Conservation (phyloP, 2,113 vertebrate species). For the Cathartes aura region DNA sequence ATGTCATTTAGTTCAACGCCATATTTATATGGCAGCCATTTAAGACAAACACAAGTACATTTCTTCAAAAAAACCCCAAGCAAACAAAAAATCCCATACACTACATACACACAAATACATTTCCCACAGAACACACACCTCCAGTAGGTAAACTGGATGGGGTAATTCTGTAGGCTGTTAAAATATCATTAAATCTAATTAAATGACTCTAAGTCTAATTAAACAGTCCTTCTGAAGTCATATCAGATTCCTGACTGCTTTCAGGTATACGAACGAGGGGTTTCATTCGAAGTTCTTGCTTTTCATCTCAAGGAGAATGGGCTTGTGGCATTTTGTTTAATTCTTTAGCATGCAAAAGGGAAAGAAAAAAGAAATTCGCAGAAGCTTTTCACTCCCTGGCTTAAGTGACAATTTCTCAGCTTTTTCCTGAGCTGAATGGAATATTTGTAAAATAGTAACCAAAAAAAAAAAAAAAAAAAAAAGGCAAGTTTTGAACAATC, state of each 20-base stretch:
- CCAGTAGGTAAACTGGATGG: not conserved
- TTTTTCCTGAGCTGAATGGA: not conserved
- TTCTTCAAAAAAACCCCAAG: not conserved
- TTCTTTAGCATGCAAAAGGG: not conserved
- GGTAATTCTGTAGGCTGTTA: not conserved
- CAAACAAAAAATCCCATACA: not conserved
- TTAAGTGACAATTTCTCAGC: not conserved
- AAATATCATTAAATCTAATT: constrained; percentile 17
- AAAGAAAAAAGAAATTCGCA: not conserved
- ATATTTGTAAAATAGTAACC: not conserved
- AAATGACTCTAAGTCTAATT: not conserved
- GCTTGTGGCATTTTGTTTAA: not conserved
- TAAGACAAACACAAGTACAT: not conserved
- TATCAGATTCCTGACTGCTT: not conserved
- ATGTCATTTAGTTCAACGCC: not conserved
- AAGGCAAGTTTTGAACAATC: not conserved
- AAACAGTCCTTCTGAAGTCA: not conserved
- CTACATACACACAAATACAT: not conserved
- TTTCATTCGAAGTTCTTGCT: not conserved
- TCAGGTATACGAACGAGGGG: not conserved
- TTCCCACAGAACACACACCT: not conserved
- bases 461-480: not conserved
- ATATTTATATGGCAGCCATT: not conserved
- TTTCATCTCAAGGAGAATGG: not conserved
- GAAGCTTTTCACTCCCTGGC: not conserved